Evolutionary conservation across 2,888 invertebrate genomes (phyloP), one percentile per base, ranked within the genome.

Genomic region (Rhagonycha lutea): DNA sequence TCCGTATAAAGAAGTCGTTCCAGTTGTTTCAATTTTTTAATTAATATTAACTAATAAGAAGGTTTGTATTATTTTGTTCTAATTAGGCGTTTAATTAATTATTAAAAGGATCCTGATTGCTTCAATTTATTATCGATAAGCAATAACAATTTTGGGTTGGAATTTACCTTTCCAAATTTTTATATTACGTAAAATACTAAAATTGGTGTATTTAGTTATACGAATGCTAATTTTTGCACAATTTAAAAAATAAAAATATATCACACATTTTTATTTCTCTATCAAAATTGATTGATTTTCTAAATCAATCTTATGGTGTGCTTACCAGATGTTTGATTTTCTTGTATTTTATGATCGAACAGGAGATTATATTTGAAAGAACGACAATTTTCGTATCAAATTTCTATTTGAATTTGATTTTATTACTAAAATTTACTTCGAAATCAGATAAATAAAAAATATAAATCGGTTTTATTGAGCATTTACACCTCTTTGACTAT

Each of bases 1-100:
- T 65, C 63, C 63, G 63, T 65, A 65, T 65, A 65, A 65, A 65
- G 63, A 65, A 65, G 63, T 65, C 26, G 75, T 72, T 75, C 75
- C 72, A 75, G 69, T 75, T 72, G 68, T 72, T 61, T 61, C 70
- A 68, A 68, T 75, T 75, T 65, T 65, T 75, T 71, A 75, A 71
- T 75, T 75, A 61, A 72, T 72, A 72, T 47, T 11, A 69, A 61
- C 14, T 24, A 61, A 65, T 65, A 65, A 65, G 24, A 65, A 24
- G 63, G 47, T 47, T 47, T n/a, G 47, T 47, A 47, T 47, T 47
- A 47, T 47, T 47, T 7, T 47, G 47, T 47, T 47, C 47, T 47
- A n/a, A 47, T 47, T 47, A 47, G 47, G 47, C 47, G 47, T n/a
- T 47, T 47, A 47, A 47, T 47, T n/a, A 47, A 47, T n/a, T n/a